Evolutionary conservation across 1,140 invertebrate species (phyloP), one percentile per base, ranked within the genome.

Genomic region (Rhopalosiphum padi): DNA sequence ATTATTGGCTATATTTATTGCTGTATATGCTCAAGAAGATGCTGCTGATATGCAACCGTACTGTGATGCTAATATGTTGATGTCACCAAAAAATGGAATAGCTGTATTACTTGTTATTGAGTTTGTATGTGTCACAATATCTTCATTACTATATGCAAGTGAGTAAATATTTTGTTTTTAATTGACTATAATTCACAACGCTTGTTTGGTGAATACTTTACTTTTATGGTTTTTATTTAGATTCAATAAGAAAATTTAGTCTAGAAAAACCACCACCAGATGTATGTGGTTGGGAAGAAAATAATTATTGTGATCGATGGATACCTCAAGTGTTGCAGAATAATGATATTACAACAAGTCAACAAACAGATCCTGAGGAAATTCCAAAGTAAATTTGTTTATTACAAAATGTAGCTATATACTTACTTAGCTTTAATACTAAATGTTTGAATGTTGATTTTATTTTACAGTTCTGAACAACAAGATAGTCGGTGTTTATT

Each of bases 11-110:
- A 93, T 93, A 53, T 93, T 93, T 93, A 86, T 93, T n/a, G 48
- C 82, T 25, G 23, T 93, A 15, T 93, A 93, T 43, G 82, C 91
- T 30, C 91, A 93, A 55, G 35, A 93, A 93, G 91, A 93, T 53
- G 30, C 85, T 55, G 82, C 91, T 30, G 91, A 93, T 55, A 86
- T 93, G 48, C 22, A 93, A 55, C 91, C 91, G 9, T 93, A 93
- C 30, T 93, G 91, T 43, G 91, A 93, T 93, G 91, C 82, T 30
- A 93, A 93, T 41, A 22, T 85, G 43, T 86, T 93, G 41, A 93
- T 93, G 35, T 93, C 91, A 41, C 91, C 91, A 8, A 93, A 93
- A 93, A 93, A 93, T 93, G 91, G 91, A 41, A 85, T 93, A 30
- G 91, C 91, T 6, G 15, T 86, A 9, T 93, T 93, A 51, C 82